Evolutionary conservation across 2,113 vertebrate species (phyloP).

Genomic region (Rhagologus leucostigma): DNA sequence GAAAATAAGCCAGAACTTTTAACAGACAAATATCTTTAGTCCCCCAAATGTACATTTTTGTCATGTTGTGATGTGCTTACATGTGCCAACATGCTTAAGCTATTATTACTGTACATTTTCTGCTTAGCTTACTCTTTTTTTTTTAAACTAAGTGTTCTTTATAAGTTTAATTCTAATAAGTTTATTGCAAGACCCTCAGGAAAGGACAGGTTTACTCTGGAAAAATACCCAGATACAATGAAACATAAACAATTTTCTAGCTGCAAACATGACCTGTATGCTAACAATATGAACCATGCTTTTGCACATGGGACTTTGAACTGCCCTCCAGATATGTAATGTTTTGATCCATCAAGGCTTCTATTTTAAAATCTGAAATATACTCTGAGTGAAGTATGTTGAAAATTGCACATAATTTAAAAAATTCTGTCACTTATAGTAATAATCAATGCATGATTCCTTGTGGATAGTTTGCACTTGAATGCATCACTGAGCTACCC

Average conservation of each 20-base stretch:
- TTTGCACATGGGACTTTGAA: background rate
- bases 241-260: background rate
- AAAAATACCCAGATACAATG: background rate
- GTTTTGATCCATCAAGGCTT: background rate
- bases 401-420: background rate
- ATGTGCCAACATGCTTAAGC: background rate
- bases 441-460: background rate
- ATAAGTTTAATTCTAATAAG: background rate
- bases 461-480: background rate
- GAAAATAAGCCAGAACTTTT: background rate
- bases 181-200: background rate
- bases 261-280: background rate
- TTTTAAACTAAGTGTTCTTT: background rate
- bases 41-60: accelerated
- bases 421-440: background rate
- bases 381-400: background rate
- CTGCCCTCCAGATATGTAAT: background rate
- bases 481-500: background rate
- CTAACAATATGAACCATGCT: background rate
- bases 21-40: background rate
- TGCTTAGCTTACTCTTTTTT: background rate
- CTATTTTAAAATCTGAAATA: background rate
- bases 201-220: background rate
- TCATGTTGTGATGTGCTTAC: background rate
- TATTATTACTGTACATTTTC: background rate